Evolutionary conservation across 2,888 invertebrate genomes (phyloP), one percentile per base, ranked within the genome.

Genomic region (Andrena dorsata): DNA sequence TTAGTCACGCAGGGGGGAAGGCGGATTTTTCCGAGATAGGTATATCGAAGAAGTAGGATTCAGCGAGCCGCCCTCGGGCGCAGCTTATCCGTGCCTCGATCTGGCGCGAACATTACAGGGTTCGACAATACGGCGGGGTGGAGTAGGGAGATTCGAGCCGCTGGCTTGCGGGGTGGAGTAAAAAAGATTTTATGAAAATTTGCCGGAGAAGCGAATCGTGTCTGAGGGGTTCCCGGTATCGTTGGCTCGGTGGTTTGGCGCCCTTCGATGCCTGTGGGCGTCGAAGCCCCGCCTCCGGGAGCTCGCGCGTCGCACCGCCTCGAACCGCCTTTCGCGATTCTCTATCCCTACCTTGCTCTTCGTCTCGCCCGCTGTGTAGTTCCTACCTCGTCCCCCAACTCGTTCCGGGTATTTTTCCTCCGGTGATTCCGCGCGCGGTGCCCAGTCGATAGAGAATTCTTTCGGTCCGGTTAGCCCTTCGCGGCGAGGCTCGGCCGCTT

Each of bases 91-190:
- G 61, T 35, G 84, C 66, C 66, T 74, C 81, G 87, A 91, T 91
- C 91, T 91, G 84, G 89, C 87, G 41, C 88, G 88, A 90, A 91
- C 90, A 91, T 91, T 89, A 89, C 88, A 89, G 88, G 79, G 85
- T 82, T 66, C 72, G 86, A 72, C 74, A 71, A 76, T 60, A 77
- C 71, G 82, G 64, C 35, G 47, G 76, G 72, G 83, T 77, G 58
- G 23, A 28, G 47, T 58, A 65, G 76, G 56, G 63, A 63, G 20
- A 61, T 16, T 7, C 13, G 53, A 23, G 30, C 35, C 49, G 16
- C 26, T 26, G 56, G n/a, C 41, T 28, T 13, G 41, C 3, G 53
- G 3, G 47, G 49, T 16, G 16, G 72, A 66, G 65, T 73, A 32
- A 76, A 75, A 84, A 81, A 68, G 68, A 81, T 70, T 82, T 79